phyloP scores from a whole-genome alignment of 2,113 vertebrate species.

The Nothocercus nigrocapillus region DNA sequence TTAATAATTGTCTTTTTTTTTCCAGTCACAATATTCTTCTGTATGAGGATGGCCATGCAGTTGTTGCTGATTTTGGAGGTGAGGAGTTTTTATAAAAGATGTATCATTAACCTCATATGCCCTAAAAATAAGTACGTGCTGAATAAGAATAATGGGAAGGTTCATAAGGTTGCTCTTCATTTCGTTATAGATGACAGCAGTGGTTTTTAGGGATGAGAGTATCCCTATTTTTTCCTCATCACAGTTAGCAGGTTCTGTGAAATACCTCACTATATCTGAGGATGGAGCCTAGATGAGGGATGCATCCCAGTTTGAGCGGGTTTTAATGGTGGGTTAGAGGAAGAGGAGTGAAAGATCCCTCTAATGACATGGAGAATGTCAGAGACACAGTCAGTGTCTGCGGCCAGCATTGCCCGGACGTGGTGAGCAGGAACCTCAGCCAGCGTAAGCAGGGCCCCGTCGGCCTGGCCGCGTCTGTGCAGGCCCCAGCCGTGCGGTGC shows the following conservation, averaged over 20 bases:
- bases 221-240: not conserved
- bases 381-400: not conserved
- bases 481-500: not conserved
- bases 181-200: not conserved
- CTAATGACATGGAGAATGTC: not conserved
- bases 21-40: slow-evolving; percentile 94
- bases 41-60: slow-evolving; percentile 93
- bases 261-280: not conserved
- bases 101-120: not conserved
- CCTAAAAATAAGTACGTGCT: not conserved
- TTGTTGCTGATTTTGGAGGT: slow-evolving; percentile 97
- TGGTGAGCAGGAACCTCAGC: not conserved
- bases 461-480: fast-evolving
- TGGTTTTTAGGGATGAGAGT: not conserved
- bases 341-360: not conserved
- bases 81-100: not conserved
- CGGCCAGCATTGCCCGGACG: fast-evolving
- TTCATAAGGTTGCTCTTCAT: not conserved
- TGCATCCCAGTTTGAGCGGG: too few relatives aligned
- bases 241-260: not conserved
- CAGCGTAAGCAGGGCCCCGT: not conserved
- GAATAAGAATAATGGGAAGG: not conserved
- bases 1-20: not conserved
- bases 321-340: not conserved
- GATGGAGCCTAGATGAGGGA: not conserved